Evolutionary conservation across 2,888 invertebrate genomes (phyloP).

Genomic region (Sturmia bella): DNA sequence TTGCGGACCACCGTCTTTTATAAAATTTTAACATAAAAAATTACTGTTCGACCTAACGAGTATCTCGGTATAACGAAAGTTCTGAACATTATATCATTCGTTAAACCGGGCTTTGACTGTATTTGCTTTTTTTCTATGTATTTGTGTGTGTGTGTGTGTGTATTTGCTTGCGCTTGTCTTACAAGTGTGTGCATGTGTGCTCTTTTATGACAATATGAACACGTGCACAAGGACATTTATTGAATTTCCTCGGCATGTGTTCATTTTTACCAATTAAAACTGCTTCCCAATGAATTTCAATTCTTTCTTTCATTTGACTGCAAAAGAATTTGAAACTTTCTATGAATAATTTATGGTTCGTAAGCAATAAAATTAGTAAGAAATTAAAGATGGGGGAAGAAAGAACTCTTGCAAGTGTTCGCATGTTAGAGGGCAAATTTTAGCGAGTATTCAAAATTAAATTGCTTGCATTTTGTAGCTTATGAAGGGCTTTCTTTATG

Average conservation of each 20-base stretch:
- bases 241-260: constrained; percentile 78
- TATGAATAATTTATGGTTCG: not conserved
- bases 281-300: not conserved
- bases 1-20: no score
- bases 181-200: not conserved
- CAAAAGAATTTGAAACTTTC: constrained; percentile 23
- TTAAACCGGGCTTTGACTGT: no score
- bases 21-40: no score
- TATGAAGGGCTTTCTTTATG: no score
- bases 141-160: no score
- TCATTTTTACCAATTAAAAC: constrained; percentile 65
- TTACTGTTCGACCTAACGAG: no score
- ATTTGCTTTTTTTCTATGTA: not conserved
- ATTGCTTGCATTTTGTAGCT: no score
- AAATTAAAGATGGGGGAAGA: not conserved
- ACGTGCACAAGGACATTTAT: constrained; percentile 80
- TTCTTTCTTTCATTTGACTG: not conserved
- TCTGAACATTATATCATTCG: no score
- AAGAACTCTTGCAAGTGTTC: constrained; percentile 48
- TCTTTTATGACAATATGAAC: constrained; percentile 67
- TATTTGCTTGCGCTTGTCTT: not conserved
- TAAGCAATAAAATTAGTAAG: constrained; percentile 1
- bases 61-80: no score
- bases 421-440: constrained; percentile 10
- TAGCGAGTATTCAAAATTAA: not conserved